Evolutionary conservation across 2,797 vertebrate species (phyloP), one percentile per base, ranked within the genome.

Genomic region (Danio aesculapii): DNA sequence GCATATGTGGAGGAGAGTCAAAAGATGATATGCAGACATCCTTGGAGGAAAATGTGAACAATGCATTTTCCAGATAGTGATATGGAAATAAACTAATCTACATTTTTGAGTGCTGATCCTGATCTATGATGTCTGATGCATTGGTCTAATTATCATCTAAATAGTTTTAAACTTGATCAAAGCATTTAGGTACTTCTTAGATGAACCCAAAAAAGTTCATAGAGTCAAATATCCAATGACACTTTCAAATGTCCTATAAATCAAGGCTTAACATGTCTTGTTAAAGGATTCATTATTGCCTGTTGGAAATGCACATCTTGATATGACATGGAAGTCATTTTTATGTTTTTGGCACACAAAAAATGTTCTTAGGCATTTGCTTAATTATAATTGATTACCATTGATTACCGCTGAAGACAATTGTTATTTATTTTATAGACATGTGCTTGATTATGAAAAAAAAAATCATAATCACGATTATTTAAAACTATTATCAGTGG

Each of bases 1-100:
- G 43, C 50, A 75, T 63, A 75, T 75, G 50, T 53, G 17, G 39
- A 63, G 6, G 46, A 52, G 41, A 71, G 14, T 71, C 39, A n/a
- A 53, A 62, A 46, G 58, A 71, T 53, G 49, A 71, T 39, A 46
- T 13, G 52, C 53, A 46, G 9, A 39, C 53, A 49, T 49, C n/a
- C 16, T 52, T 79, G 6, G 8, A 11, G 49, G 39, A 21, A 62
- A 62, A 79, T 21, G 1, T 52, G 47, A 62, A 63, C 39, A n/a
- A 6, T 8, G 16, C 2, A 62, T 71, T 61, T 70, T 71, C 67
- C 12, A 52, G 30, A 7, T 41, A 41, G 43, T 39, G 14, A 6
- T 58, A 46, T 57, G 44, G 63, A 57, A 41, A 72, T 21, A 47
- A 59, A 73, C 13, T 44, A 14, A 2, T 0, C n/a, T 5, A 13